Conservation (phyloP, 2,113 vertebrate genomes). For the Charadrius vociferus region DNA sequence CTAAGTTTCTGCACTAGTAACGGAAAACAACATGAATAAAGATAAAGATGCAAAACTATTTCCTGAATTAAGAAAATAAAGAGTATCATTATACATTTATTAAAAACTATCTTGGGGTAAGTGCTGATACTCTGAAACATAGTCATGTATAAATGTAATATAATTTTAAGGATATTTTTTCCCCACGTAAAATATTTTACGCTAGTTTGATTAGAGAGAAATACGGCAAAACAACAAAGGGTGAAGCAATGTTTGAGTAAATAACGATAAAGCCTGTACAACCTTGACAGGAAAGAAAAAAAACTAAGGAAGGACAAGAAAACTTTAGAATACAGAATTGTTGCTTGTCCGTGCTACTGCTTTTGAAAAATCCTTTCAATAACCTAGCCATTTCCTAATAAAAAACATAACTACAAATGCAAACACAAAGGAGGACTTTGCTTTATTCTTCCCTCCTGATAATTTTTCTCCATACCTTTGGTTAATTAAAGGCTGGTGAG, state of each 20-base stretch:
- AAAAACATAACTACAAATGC: neutral
- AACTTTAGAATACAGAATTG: conserved; percentile 36
- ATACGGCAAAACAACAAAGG: conserved; percentile 10
- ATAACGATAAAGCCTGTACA: neutral
- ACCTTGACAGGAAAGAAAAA: neutral
- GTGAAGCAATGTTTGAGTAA: conserved; percentile 10
- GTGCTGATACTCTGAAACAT: conserved; percentile 36
- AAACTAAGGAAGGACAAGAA: conserved; percentile 8
- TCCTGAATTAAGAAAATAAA: conserved; percentile 55
- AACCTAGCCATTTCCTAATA: neutral
- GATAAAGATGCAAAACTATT: conserved; percentile 59
- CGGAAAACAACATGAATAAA: conserved; percentile 58
- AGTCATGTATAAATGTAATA: conserved; percentile 45
- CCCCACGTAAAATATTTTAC: conserved; percentile 21
- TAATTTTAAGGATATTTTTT: conserved; percentile 28
- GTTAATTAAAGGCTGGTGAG: conserved; percentile 9
- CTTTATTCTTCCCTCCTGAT: neutral
- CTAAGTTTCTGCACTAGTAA: conserved; percentile 67
- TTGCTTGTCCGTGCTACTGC: conserved; percentile 28
- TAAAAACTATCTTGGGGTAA: conserved; percentile 41
- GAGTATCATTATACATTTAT: conserved; percentile 8
- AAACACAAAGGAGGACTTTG: conserved; percentile 21
- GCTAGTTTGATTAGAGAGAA: conserved; percentile 43
- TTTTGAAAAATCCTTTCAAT: conserved; percentile 43
- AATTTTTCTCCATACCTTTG: conserved; percentile 1